Evolutionary conservation across 2,113 vertebrate species (phyloP), one percentile per base, ranked within the genome.

Genomic region (Neomonachus schauinslandi): DNA sequence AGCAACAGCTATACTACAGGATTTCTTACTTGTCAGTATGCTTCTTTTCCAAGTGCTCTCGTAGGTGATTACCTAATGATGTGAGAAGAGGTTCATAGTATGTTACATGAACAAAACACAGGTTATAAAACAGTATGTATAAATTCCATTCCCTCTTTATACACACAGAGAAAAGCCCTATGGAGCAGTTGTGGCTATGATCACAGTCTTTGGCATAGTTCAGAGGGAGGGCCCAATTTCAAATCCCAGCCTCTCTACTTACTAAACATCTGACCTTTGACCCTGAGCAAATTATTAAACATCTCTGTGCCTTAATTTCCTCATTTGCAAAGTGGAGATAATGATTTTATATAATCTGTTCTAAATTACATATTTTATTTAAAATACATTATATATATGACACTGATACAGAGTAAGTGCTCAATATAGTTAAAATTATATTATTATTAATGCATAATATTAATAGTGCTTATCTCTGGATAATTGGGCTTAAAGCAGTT

Each of bases 361-460:
- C 55, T 59, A 63, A 84, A 84, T 63, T 84, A 31, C 63, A 4
- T 42, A 83, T 83, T 46, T 76, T 46, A 53, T 63, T 61, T 63
- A 46, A 63, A n/a, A 22, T 26, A 10, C 16, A 49, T n/a, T 39
- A n/a, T 79, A n/a, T 12, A 31, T 21, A 12, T 28, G 36, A 97
- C n/a, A 77, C 4, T 72, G 14, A 13, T 83, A 55, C 12, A 71
- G 31, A 96, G 11, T 36, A 63, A 57, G 22, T 57, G 19, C 22
- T 65, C 46, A 95, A 18, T 77, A 46, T 87, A 84, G 3, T 86
- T 93, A 84, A 94, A 95, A 65, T 94, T 39, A 65, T 83, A 83
- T 89, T 63, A 67, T 94, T 88, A n/a, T 26, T 57, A 69, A 80
- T 28, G 16, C 1, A 72, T 36, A 79, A 74, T 91, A 31, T 80